phyloP scores from a whole-genome alignment of 2,113 vertebrate genomes.

The Hippocampus comes region DNA sequence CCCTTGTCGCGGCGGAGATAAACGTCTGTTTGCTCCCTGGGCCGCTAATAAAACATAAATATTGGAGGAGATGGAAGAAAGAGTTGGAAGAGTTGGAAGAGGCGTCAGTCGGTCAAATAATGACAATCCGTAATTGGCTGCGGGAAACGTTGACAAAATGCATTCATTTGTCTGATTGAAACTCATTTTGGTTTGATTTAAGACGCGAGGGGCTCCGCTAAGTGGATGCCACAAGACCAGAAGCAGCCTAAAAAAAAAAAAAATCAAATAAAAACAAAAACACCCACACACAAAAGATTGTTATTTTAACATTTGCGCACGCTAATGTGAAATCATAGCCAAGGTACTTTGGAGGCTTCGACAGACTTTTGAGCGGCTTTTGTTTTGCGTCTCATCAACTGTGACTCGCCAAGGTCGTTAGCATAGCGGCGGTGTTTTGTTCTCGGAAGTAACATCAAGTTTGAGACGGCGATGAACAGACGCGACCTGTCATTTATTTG shows the following conservation, averaged over 20 bases:
- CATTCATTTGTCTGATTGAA: conserved; percentile 31
- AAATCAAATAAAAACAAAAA: no score
- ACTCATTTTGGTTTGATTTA: conserved; percentile 30
- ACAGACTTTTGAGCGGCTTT: conserved; percentile 11
- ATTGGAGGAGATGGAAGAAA: conserved; percentile 30
- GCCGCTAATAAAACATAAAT: conserved; percentile 39
- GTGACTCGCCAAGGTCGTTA: not conserved
- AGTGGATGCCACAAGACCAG: conserved; percentile 5
- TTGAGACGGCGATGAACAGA: no score
- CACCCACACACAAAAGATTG: not conserved
- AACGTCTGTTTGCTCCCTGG: conserved; percentile 43
- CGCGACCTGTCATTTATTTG: not conserved
- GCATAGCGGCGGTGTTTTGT: not conserved
- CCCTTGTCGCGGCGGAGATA: conserved; percentile 13
- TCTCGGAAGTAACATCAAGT: not conserved
- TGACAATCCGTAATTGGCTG: conserved; percentile 44
- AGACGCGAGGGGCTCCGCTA: conserved; percentile 5
- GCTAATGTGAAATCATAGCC: conserved; percentile 3
- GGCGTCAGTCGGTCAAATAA: conserved; percentile 35
- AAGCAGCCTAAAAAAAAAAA: not conserved
- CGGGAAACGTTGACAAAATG: conserved; percentile 38
- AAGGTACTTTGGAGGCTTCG: conserved; percentile 16
- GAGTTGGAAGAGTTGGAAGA: conserved; percentile 36
- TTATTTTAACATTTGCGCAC: not conserved
- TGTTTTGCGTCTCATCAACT: not conserved